These are phyloP conservation scores for Gobius niger DNA, from an alignment of 2,113 vertebrate species.

Conservation along the genomic window DNA sequence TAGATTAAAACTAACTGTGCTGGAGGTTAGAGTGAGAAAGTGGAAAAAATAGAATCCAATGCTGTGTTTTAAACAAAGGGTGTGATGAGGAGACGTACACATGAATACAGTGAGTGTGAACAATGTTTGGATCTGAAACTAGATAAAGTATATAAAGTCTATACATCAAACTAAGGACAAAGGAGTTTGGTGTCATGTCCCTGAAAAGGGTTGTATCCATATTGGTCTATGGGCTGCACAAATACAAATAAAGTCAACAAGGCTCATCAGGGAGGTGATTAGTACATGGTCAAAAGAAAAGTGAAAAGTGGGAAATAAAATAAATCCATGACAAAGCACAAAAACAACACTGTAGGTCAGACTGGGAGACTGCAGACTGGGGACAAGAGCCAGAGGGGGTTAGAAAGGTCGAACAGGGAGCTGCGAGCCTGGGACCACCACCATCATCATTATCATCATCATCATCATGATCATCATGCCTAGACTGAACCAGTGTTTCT, in stretches of 20 bases:
- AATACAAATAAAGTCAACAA: neutral
- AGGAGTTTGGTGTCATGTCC: neutral
- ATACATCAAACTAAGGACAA: neutral
- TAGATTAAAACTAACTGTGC: neutral
- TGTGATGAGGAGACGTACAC: neutral
- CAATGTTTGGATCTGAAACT: neutral
- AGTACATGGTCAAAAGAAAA: conserved; percentile 30
- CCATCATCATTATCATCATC: conserved; percentile 12
- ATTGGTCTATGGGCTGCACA: neutral
- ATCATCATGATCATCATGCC: conserved; percentile 80
- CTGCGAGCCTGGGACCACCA: conserved; percentile 62
- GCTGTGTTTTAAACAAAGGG: too few species aligned
- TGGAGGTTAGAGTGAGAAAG: neutral
- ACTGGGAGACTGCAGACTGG: conserved; percentile 28
- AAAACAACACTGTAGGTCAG: conserved; percentile 16
- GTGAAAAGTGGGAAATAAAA: conserved; percentile 24
- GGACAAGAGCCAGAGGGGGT: conserved; percentile 49
- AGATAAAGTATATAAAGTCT: neutral
- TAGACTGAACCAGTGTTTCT: conserved; percentile 77
- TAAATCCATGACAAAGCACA: conserved; percentile 8
- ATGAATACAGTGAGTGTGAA: neutral
- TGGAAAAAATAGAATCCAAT: neutral
- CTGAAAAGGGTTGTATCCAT: neutral
- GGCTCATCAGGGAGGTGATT: conserved; percentile 19
- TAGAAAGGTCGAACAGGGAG: conserved; percentile 53